These are phyloP conservation scores for Zaprionus kolodkinae DNA, from an alignment of 1,140 invertebrate species.

Conservation along the genomic window DNA sequence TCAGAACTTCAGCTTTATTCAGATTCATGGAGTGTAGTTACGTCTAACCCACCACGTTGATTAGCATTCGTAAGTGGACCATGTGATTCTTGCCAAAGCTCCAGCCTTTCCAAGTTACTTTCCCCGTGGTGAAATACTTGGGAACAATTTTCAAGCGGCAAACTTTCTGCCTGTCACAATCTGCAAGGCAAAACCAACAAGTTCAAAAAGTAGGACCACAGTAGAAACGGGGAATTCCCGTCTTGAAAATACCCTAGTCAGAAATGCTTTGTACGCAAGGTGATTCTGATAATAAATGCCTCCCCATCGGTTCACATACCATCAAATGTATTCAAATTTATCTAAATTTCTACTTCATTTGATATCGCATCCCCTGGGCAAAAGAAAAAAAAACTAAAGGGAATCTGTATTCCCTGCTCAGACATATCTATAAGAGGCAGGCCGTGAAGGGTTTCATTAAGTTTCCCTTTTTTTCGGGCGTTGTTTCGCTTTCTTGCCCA, in stretches of 20 bases:
- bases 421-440: conserved; percentile 73
- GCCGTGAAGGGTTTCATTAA: conserved; percentile 36
- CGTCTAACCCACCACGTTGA: conserved; percentile 39
- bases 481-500: conserved; percentile 27
- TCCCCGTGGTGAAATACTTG: conserved; percentile 65
- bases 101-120: conserved; percentile 60
- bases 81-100: conserved; percentile 48
- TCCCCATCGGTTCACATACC: no score
- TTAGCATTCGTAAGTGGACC: conserved; percentile 65
- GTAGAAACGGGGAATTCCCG: not conserved
- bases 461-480: not conserved
- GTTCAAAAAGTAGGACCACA: conserved; percentile 48
- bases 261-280: not conserved
- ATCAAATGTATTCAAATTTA: conserved; percentile 11
- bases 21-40: conserved; percentile 8
- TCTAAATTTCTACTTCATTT: conserved; percentile 72
- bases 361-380: conserved; percentile 40
- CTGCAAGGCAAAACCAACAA: conserved; percentile 48
- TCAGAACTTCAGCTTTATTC: conserved; percentile 27
- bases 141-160: conserved; percentile 64
- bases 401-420: conserved; percentile 2
- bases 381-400: not conserved
- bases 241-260: not conserved
- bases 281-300: not conserved
- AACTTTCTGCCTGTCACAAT: conserved; percentile 67